These are phyloP conservation scores for Belonocnema kinseyi DNA, from an alignment of 1,140 invertebrate genomes.

Conservation along the genomic window DNA sequence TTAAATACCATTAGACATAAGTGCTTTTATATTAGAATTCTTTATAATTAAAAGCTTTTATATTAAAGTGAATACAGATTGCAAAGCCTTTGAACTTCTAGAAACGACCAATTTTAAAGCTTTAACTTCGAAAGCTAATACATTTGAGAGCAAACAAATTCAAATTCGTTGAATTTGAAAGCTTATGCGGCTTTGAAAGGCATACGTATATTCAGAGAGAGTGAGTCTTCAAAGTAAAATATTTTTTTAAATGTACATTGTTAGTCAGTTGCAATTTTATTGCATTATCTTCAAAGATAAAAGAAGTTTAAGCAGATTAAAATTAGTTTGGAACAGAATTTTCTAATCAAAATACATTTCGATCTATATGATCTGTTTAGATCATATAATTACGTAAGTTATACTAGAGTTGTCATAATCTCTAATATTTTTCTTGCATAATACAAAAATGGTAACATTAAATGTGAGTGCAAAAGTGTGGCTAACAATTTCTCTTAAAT, in stretches of 20 bases:
- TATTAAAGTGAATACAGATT: not conserved
- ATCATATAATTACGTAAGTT: too few species aligned
- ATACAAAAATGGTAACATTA: not conserved
- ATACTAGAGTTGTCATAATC: not conserved
- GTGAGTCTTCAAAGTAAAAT: not conserved
- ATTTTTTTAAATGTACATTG: not conserved
- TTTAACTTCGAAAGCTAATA: conserved; percentile 1
- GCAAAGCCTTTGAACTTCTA: not conserved
- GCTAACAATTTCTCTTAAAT: not conserved
- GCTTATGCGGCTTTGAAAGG: not conserved
- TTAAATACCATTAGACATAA: too few species aligned
- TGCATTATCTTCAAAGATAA: too few species aligned
- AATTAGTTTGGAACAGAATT: too few species aligned
- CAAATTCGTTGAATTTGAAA: conserved; percentile 16
- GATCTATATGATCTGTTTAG: too few species aligned
- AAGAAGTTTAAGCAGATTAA: too few species aligned
- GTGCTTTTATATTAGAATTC: too few species aligned
- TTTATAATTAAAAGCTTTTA: not conserved
- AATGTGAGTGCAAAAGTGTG: too few species aligned
- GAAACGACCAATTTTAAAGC: conserved; percentile 15
- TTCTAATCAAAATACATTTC: too few species aligned
- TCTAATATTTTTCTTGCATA: not conserved
- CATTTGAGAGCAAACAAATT: not conserved
- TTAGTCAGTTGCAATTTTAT: not conserved
- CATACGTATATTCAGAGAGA: not conserved